Percentiles rank a stretch among this genome's conserved stretches.
Evolutionary conservation across 1,140 invertebrate species (phyloP).

Genomic region (Rhopalosiphum maidis): DNA sequence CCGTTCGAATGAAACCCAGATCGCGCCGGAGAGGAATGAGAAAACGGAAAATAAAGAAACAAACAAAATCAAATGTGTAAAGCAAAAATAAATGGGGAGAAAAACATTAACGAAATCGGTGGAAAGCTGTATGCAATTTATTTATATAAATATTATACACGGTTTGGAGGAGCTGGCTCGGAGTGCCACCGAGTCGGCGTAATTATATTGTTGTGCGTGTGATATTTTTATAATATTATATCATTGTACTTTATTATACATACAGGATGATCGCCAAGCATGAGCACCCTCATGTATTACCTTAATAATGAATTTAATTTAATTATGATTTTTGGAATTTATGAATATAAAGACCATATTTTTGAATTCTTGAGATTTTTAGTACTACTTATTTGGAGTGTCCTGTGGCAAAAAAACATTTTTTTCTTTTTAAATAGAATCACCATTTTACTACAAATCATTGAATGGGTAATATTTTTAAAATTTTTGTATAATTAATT

Average conservation of each 20-base stretch:
- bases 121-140: neutral
- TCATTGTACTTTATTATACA: neutral
- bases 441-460: too few species aligned
- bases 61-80: neutral
- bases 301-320: too few species aligned
- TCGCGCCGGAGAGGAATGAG: neutral
- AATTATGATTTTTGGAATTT: too few species aligned
- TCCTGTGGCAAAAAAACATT: too few species aligned
- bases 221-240: constrained; percentile 17
- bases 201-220: neutral
- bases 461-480: too few species aligned
- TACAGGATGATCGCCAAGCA: too few species aligned
- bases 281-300: too few species aligned
- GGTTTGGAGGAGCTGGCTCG: neutral
- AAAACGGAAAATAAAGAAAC: neutral
- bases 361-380: too few species aligned
- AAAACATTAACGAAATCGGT: neutral
- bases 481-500: too few species aligned
- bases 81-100: neutral
- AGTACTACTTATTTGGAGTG: too few species aligned
- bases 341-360: too few species aligned
- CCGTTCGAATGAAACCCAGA: neutral
- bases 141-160: constrained; percentile 20
- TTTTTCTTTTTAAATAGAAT: too few species aligned
- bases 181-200: neutral